Conservation (phyloP, 2,888 invertebrate genomes). For the Eupeodes latifasciatus region DNA sequence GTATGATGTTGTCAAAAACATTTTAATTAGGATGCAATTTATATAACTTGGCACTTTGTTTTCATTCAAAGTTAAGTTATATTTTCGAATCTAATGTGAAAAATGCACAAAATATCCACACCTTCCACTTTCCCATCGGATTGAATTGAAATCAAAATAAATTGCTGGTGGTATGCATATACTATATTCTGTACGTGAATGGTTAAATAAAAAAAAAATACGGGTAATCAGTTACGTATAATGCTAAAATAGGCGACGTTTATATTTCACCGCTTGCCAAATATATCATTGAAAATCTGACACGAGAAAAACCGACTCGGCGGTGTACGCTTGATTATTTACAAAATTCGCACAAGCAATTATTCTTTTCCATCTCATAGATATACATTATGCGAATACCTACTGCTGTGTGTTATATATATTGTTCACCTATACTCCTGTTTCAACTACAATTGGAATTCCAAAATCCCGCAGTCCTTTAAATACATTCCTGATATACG, state of each 20-base stretch:
- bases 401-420: background rate
- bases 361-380: conserved; percentile 53
- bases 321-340: conserved; percentile 44
- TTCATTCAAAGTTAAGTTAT: no score
- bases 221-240: background rate
- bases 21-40: no score
- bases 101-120: background rate
- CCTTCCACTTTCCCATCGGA: background rate
- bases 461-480: background rate
- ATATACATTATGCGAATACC: background rate
- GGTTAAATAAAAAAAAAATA: background rate
- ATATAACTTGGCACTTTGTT: no score
- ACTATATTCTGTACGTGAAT: background rate
- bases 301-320: background rate
- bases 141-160: background rate
- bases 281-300: conserved; percentile 35
- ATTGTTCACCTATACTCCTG: background rate
- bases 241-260: conserved; percentile 26
- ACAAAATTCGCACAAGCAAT: conserved; percentile 69
- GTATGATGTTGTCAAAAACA: no score
- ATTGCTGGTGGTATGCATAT: background rate
- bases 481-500: conserved; percentile 33
- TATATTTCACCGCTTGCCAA: conserved; percentile 39
- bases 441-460: background rate
- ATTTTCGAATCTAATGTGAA: conserved; percentile 5